Percentiles rank a stretch among this genome's conserved stretches.
Evolutionary conservation across 2,797 vertebrate species (phyloP).

Genomic region (Psittacula echo): DNA sequence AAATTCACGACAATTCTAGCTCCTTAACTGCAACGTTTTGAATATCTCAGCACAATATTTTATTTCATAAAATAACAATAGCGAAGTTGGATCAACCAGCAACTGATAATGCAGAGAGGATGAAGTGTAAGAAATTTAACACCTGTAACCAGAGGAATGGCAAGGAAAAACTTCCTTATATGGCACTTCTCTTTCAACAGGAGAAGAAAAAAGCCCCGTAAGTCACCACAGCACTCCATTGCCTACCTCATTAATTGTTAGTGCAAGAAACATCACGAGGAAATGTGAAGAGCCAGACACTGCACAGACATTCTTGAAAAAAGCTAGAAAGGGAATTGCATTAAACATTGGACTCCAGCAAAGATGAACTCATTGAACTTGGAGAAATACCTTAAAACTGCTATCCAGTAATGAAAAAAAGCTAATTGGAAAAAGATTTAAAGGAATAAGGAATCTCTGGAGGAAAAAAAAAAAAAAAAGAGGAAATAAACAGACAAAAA

Average conservation of each 20-base stretch:
- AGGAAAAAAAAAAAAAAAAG: neutral
- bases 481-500: constrained; percentile 5
- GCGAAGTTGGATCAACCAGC: neutral
- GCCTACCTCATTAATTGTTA: neutral
- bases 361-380: neutral
- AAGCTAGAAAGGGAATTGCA: neutral
- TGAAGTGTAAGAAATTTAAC: neutral
- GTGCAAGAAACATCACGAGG: neutral
- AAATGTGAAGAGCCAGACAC: neutral
- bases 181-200: neutral
- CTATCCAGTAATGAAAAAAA: neutral
- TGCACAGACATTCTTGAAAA: constrained; percentile 9
- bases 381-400: neutral
- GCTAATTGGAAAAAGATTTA: constrained; percentile 17
- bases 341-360: neutral
- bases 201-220: neutral
- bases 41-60: neutral
- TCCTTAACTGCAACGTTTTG: neutral
- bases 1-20: neutral
- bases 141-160: neutral
- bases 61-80: neutral
- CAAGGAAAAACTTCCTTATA: neutral
- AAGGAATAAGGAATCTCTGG: neutral
- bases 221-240: neutral
- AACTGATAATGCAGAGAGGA: neutral